phyloP scores from a whole-genome alignment of 1,140 invertebrate species.

The Drosophila sechellia region DNA sequence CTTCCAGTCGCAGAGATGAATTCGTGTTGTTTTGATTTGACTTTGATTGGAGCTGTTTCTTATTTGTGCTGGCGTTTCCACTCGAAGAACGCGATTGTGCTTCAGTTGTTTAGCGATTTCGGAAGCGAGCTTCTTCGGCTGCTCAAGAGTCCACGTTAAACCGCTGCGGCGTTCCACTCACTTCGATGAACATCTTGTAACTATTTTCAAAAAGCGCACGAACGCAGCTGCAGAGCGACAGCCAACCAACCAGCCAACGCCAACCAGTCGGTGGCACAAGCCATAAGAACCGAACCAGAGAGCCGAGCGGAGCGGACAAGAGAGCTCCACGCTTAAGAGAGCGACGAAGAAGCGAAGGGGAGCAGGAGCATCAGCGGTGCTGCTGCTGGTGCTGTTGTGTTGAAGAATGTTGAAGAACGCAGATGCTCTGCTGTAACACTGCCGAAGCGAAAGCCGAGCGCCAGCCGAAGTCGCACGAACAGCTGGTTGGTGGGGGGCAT shows the following conservation, averaged over 20 bases:
- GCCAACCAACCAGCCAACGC: conserved; percentile 4
- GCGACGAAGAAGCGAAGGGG: conserved; percentile 66
- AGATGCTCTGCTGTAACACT: conserved; percentile 49
- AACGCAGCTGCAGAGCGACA: conserved; percentile 81
- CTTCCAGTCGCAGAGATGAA: neutral
- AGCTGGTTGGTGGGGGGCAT: conserved; percentile 40
- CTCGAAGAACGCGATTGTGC: conserved; percentile 20
- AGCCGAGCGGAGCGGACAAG: conserved; percentile 10
- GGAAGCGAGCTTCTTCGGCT: conserved; percentile 55
- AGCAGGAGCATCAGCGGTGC: conserved; percentile 76
- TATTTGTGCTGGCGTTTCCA: conserved; percentile 10
- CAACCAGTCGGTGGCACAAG: conserved; percentile 30
- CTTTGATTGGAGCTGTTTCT: conserved; percentile 9
- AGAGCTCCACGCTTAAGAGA: conserved; percentile 53
- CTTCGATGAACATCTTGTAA: conserved; percentile 84
- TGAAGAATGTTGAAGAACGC: conserved; percentile 74
- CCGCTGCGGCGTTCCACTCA: conserved; percentile 83
- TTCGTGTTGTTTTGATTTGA: conserved; percentile 16
- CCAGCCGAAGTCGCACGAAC: conserved; percentile 40
- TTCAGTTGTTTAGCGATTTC: conserved; percentile 36
- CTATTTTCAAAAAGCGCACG: conserved; percentile 84
- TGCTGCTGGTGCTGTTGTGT: conserved; percentile 21
- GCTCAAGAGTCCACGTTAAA: conserved; percentile 39
- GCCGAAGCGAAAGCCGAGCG: conserved; percentile 36
- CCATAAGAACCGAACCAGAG: conserved; percentile 15